A percentile compares a stretch with the other conserved stretches of the same genome.
phyloP scores from a whole-genome alignment of 2,888 invertebrate species.

The Platycheirus rosarum region DNA sequence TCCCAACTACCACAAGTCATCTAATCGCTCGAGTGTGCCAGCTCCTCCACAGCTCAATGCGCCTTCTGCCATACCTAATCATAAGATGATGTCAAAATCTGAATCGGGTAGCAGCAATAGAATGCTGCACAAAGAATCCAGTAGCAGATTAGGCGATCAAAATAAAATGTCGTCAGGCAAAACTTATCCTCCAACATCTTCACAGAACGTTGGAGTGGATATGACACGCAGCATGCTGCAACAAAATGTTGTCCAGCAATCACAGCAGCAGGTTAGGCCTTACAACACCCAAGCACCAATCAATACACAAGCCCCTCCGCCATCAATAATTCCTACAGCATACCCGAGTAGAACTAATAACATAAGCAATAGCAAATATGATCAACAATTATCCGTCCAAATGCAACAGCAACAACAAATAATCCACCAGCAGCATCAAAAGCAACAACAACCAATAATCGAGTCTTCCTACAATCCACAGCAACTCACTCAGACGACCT shows the following conservation, averaged over 20 bases:
- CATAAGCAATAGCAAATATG: conserved; percentile 77
- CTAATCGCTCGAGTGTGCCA: conserved; percentile 68
- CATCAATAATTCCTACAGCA: conserved; percentile 65
- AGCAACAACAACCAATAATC: conserved; percentile 73
- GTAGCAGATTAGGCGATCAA: conserved; percentile 58
- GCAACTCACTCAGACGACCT: conserved; percentile 45
- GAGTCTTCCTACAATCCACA: conserved; percentile 75
- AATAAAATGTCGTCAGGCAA: conserved; percentile 64
- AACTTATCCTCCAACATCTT: conserved; percentile 64
- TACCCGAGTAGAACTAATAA: conserved; percentile 62
- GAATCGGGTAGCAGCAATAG: conserved; percentile 58
- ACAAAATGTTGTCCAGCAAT: conserved; percentile 53
- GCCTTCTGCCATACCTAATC: conserved; percentile 56
- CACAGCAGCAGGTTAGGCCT: conserved; percentile 67
- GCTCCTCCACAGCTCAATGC: conserved; percentile 73
- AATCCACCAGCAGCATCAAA: conserved; percentile 75
- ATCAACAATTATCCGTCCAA: conserved; percentile 77
- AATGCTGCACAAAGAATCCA: conserved; percentile 73
- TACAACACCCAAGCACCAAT: conserved; percentile 71
- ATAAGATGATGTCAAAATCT: conserved; percentile 71
- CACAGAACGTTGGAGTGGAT: conserved; percentile 72
- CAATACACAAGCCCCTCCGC: conserved; percentile 70
- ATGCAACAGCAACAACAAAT: conserved; percentile 76
- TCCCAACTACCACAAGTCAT: conserved; percentile 80
- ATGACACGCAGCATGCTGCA: conserved; percentile 74